A percentile compares a stretch with the other conserved stretches of the same genome.
Conservation (phyloP, 2,888 invertebrate species). For the Troides oblongomaculatus region DNA sequence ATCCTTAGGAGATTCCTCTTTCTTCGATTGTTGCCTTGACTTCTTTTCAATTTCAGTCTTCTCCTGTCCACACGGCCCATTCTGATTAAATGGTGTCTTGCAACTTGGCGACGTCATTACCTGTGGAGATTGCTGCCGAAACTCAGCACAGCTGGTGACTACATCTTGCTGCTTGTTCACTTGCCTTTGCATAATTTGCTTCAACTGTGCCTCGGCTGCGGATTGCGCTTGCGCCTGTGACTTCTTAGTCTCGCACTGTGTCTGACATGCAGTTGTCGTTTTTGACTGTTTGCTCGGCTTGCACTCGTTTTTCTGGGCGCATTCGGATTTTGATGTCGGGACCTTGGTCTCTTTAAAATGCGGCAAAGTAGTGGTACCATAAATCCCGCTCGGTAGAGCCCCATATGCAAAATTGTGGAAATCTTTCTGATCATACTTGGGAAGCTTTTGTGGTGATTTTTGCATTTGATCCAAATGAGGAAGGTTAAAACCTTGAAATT, state of each 20-base stretch:
- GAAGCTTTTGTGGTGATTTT: slow-evolving; percentile 80
- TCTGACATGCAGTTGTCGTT: slow-evolving; percentile 69
- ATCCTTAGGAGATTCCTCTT: slow-evolving; percentile 68
- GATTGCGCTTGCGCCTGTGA: slow-evolving; percentile 48
- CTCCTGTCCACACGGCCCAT: slow-evolving; percentile 63
- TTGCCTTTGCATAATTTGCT: slow-evolving; percentile 70
- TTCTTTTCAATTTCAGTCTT: slow-evolving; percentile 73
- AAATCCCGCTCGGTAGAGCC: slow-evolving; percentile 63
- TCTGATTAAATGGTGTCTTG: slow-evolving; percentile 60
- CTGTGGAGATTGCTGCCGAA: slow-evolving; percentile 65
- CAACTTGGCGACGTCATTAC: slow-evolving; percentile 63
- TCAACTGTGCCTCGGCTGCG: slow-evolving; percentile 60
- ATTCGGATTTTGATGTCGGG: slow-evolving; percentile 62
- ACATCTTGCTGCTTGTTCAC: slow-evolving; percentile 62
- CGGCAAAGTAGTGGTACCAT: slow-evolving; percentile 62
- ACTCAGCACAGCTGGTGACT: slow-evolving; percentile 63
- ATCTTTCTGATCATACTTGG: slow-evolving; percentile 74
- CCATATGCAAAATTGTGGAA: slow-evolving; percentile 74
- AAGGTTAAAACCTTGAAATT: slow-evolving; percentile 79
- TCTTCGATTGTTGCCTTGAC: slow-evolving; percentile 60
- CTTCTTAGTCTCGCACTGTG: slow-evolving; percentile 70
- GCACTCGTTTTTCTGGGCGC: slow-evolving; percentile 67
- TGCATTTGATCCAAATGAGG: slow-evolving; percentile 81
- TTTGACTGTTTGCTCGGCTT: slow-evolving; percentile 71
- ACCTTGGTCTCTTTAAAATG: slow-evolving; percentile 72